Evolutionary conservation across 2,797 vertebrate species (phyloP), one percentile per base, ranked within the genome.

Genomic region (Falco berigora): DNA sequence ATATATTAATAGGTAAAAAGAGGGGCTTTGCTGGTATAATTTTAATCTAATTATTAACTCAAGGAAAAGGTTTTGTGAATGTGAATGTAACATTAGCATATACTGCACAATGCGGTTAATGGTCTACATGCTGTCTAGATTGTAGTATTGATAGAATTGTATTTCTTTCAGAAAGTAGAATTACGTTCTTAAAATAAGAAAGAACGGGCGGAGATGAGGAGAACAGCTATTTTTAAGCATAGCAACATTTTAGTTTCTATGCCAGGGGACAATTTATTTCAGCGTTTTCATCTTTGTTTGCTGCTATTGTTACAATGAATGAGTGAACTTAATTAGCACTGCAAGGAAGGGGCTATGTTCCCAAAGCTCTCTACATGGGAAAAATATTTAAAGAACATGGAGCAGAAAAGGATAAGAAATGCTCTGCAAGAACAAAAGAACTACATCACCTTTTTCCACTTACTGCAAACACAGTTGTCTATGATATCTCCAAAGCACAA

Each of bases 21-120:
- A 58, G 75, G 74, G 71, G 28, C 49, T 73, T 77, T 96, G 71
- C 94, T 55, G 18, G 56, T 76, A 77, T 96, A 97, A 96, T 96
- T 97, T 97, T 97, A 91, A 96, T 92, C 80, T 77, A 97, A 96
- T 96, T 97, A 97, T 97, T 98, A 97, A 59, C 79, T 96, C 89
- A 97, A 88, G 44, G 81, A 87, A 83, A 93, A 94, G 46, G 12
- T 92, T 95, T 86, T 83, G 25, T 93, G 79, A 97, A 95, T 93
- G 38, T 87, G 91, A 95, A 76, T 96, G 95, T 95, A 90, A 49
- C 73, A 75, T 96, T 93, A 77, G 20, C 78, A 88, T 85, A 90
- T 59, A 92, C 20, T 32, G 36, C 81, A 92, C 71, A 64, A 82
- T 77, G 46, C n/a, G 80, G 34, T 93, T 96, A 96, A 97, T 92